A percentile compares a stretch with the other conserved stretches of the same genome.
phyloP scores from a whole-genome alignment of 2,888 invertebrate species.

The Eledone cirrhosa region DNA sequence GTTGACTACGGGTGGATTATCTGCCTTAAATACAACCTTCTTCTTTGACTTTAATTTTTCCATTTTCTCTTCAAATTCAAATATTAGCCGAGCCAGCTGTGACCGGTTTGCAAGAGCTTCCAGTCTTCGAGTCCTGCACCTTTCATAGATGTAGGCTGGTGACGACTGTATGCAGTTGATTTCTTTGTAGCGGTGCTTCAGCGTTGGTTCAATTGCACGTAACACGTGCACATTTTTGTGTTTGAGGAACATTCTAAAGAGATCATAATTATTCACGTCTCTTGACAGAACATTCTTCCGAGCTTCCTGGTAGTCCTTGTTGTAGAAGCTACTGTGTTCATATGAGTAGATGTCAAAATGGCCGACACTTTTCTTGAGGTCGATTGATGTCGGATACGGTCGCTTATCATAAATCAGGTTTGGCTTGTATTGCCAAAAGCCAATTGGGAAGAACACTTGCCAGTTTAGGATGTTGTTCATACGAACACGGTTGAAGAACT shows the following conservation, averaged over 20 bases:
- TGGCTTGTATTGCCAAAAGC: conserved; percentile 88
- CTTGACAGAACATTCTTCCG: conserved; percentile 71
- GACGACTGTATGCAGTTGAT: conserved; percentile 54
- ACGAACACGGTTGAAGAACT: conserved; percentile 88
- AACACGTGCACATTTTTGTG: conserved; percentile 77
- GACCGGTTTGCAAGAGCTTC: conserved; percentile 59
- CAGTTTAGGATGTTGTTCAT: conserved; percentile 92
- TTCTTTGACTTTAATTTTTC: not conserved
- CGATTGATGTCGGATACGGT: conserved; percentile 59
- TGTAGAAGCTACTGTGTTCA: conserved; percentile 82
- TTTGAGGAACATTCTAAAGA: conserved; percentile 78
- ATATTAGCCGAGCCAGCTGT: conserved; percentile 62
- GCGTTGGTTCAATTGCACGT: conserved; percentile 82
- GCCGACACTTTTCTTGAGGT: conserved; percentile 70
- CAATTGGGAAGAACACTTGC: conserved; percentile 91
- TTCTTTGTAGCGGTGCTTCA: conserved; percentile 71
- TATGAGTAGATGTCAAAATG: conserved; percentile 81
- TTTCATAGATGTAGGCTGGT: conserved; percentile 43
- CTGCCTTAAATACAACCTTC: not conserved
- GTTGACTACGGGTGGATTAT: not conserved
- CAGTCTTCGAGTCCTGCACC: conserved; percentile 52
- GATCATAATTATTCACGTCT: conserved; percentile 48
- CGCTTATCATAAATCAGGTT: conserved; percentile 64
- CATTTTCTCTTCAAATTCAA: conserved; percentile 52
- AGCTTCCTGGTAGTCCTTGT: conserved; percentile 77